Percentiles rank a stretch among this genome's conserved stretches.
Evolutionary conservation across 2,797 vertebrate species (phyloP).

Genomic region (Pristis pectinata): DNA sequence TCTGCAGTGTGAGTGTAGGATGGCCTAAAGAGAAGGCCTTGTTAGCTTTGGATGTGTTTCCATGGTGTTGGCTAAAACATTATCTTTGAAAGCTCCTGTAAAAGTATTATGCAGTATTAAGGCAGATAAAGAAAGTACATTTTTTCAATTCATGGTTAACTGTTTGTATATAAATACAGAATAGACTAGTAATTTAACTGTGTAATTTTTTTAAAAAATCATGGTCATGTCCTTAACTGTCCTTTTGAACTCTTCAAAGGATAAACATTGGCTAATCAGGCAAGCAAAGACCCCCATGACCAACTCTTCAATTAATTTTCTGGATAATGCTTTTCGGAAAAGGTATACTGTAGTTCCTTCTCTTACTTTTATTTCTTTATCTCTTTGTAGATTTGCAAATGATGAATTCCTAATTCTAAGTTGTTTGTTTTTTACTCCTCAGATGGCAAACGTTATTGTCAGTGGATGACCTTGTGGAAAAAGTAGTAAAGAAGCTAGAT

Average conservation of each 20-base stretch:
- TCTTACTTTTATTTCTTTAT: background rate
- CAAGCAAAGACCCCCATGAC: slow-evolving; percentile 95
- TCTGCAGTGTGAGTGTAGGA: background rate
- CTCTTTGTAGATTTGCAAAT: background rate
- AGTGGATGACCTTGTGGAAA: slow-evolving; percentile 90
- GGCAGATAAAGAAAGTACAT: background rate
- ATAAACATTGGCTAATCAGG: slow-evolving; percentile 96
- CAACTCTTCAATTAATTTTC: slow-evolving; percentile 83
- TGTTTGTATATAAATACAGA: background rate
- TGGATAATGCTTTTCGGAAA: slow-evolving; percentile 83
- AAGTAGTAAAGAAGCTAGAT: slow-evolving; percentile 78
- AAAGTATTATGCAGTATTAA: background rate
- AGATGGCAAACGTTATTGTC: slow-evolving; percentile 95
- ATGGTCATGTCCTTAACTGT: background rate
- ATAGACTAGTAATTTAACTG: background rate
- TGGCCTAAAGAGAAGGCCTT: background rate
- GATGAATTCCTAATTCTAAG: background rate
- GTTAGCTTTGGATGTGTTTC: background rate
- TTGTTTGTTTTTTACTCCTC: slow-evolving; percentile 40
- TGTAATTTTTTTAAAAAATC: background rate
- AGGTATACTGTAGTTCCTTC: slow-evolving; percentile 61
- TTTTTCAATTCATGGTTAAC: background rate
- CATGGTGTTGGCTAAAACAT: background rate
- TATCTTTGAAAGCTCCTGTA: background rate
- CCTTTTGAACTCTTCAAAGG: slow-evolving; percentile 54